Conservation (phyloP, 2,888 invertebrate species). For the Drosophila lutescens region DNA sequence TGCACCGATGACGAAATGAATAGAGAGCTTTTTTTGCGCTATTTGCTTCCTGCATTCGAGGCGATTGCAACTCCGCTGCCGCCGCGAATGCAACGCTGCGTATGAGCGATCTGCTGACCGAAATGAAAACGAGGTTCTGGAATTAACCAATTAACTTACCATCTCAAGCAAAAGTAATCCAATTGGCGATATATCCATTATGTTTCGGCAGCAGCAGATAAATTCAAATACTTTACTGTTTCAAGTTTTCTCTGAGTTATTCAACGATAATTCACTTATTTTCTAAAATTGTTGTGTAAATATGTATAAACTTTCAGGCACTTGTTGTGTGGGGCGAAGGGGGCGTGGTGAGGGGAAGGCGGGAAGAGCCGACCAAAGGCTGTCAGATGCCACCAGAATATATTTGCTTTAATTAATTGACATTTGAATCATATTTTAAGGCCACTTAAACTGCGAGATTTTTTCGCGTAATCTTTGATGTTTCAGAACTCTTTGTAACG, state of each 20-base stretch:
- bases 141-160: conserved; percentile 41
- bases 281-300: conserved; percentile 16
- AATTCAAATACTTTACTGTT: conserved; percentile 19
- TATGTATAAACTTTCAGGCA: conserved; percentile 46
- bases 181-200: conserved; percentile 70
- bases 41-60: conserved; percentile 67
- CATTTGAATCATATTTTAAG: conserved; percentile 14
- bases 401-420: conserved; percentile 25
- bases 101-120: conserved; percentile 37
- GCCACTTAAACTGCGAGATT: conserved; percentile 19
- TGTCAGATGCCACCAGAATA: conserved; percentile 28
- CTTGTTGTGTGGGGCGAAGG: conserved; percentile 20
- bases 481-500: conserved; percentile 36
- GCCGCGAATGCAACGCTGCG: conserved; percentile 47
- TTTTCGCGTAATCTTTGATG: not conserved
- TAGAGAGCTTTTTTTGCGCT: conserved; percentile 59
- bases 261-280: conserved; percentile 10
- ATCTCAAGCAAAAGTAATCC: conserved; percentile 68
- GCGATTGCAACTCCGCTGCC: conserved; percentile 43
- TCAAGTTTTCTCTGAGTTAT: conserved; percentile 22
- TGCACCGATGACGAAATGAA: conserved; percentile 63
- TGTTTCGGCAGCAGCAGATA: conserved; percentile 41
- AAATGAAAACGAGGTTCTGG: conserved; percentile 2
- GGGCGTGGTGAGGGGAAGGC: conserved; percentile 6
- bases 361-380: conserved; percentile 37